Base-by-base conservation (phyloP, 2,113 vertebrate genomes). In the Ceyx margarethae region DNA sequence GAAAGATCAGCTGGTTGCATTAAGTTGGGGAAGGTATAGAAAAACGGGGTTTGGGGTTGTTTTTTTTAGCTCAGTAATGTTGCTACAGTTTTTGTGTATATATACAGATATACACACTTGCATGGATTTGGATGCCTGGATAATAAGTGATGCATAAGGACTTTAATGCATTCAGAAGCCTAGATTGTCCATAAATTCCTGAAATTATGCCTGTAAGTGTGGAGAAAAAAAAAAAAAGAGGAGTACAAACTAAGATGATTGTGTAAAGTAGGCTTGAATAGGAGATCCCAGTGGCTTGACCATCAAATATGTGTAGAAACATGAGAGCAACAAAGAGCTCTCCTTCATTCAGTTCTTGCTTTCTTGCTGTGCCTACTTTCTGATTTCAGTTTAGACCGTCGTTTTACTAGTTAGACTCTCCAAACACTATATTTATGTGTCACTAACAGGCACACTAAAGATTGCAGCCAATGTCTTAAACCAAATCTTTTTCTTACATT, bases 381-480 rank as follows among this genome's bases (percentile, higher is more conserved):
- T 73, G 79, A 60, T 87, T 48, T 78, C 89, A 95, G 80, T 73
- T 89, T 79, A 90, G 81, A 33, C 26, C 16, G 9, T 13, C 79
- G 78, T 33, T 75, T 64, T 56, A 54, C 22, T 10, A 76, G 83
- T 33, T 61, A 48, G 71, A 40, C 16, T 75, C 64, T 80, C 43
- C 87, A 80, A 43, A 67, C 87, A 33, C 75, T 91, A 2, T 51
- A 79, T 91, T 79, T 74, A 46, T 45, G 22, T 83, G 85, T 81
- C 71, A 92, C 89, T 96, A 77, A 90, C 73, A 62, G 90, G 71
- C 72, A 72, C 20, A 29, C 85, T 75, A 35, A 86, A 60, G 69
- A 72, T 51, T 43, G 80, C 91, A 97, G 91, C 69, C 5, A 0
- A 22, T 54, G 45, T 89, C 91, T 94, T 92, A 87, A 94, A 87